Conservation (phyloP, 53 echinoderm and acorn worm genomes). For the Arbacia lixula region DNA sequence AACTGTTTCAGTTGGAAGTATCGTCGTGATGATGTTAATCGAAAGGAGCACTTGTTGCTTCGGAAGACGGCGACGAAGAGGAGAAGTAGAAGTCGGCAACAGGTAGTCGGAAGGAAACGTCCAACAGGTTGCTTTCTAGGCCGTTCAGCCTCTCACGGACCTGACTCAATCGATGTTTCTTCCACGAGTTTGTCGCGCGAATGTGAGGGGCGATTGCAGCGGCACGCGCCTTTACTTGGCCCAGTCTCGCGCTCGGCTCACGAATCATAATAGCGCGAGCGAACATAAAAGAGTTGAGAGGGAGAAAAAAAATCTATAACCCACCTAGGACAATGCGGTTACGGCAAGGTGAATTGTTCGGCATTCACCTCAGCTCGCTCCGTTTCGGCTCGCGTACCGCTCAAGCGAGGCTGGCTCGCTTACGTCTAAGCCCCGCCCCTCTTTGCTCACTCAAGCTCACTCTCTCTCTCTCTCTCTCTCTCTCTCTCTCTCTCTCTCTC, state of each 20-base stretch:
- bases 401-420: conserved; percentile 38
- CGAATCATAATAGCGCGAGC: conserved; percentile 38
- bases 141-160: not conserved
- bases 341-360: conserved; percentile 28
- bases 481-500: not conserved
- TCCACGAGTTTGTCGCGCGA: conserved; percentile 30
- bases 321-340: conserved; percentile 13
- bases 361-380: conserved; percentile 12
- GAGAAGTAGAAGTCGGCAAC: not conserved
- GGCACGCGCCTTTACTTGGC: conserved; percentile 40
- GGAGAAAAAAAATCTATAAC: no score
- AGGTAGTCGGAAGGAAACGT: not conserved
- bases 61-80: not conserved
- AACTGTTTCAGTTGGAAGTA: not conserved
- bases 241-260: conserved; percentile 9
- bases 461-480: not conserved
- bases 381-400: not conserved
- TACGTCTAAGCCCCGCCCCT: conserved; percentile 24
- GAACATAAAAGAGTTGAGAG: no score
- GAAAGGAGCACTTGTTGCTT: not conserved
- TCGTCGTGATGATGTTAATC: not conserved
- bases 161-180: conserved; percentile 18
- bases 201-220: not conserved
- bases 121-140: conserved; percentile 35
- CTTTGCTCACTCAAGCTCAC: not conserved